Base-by-base conservation (phyloP, 2,888 invertebrate genomes). In the Synergus umbraculus region DNA sequence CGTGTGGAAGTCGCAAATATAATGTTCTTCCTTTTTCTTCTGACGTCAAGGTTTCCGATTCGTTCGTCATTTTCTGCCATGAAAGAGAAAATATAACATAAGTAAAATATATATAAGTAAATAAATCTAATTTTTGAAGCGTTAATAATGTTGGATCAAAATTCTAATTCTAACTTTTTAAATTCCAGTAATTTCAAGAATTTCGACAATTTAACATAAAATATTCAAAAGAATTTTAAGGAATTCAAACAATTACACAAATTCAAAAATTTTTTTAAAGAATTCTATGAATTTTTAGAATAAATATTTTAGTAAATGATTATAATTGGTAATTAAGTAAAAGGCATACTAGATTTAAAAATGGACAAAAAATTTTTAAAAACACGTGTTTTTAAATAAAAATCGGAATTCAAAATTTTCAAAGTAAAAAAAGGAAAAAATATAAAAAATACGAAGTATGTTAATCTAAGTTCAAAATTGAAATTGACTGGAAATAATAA, bases 1-100 rank as follows among this genome's bases (percentile, higher is more conserved):
- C 86, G n/a, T 85, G 84, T 4, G 90, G 88, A 64, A 90, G 18
- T 76, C 88, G 87, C 15, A 91, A 84, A 41, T 89, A 89, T 13
- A 91, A 80, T 8, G 87, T 87, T 85, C 85, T 87, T 15, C 79
- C 76, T 43, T 83, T 84, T 65, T 85, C 82, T 22, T 88, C 79
- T 4, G 41, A 15, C 10, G 4, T 43, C 10, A 10, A n/a, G 2
- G 8, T 18, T 9, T 66, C 41, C 1, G 10, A 9, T 41, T 9
- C 12, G 41, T 73, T 37, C 41, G 9, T n/a, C 54, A 49, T 73
- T 41, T 37, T 73, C 54, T 58, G 3, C 18, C 43, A 7, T 44
- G 5, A 44, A 8, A 54, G 54, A 13, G 37, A 54, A n/a, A 73
- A 22, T 3, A 67, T 8, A 13, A 15, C 15, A 13, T 2, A 29